A percentile compares a stretch with the other conserved stretches of the same genome.
These are phyloP conservation scores for Carollia perspicillata DNA, from an alignment of 2,113 vertebrate genomes.

Conservation along the genomic window DNA sequence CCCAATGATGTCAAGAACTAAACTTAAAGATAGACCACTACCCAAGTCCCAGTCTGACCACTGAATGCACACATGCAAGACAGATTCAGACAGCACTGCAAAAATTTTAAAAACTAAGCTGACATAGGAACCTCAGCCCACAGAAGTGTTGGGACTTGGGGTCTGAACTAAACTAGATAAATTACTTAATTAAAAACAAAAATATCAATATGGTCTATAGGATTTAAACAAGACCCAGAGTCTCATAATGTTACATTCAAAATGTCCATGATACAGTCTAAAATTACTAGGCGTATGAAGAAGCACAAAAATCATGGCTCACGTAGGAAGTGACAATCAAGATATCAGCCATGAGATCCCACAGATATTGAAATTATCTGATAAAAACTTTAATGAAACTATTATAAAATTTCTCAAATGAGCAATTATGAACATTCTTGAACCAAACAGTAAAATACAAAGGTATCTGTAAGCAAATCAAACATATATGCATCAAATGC, in stretches of 20 bases:
- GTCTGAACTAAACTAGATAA: background rate
- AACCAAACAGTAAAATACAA: background rate
- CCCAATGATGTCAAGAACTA: background rate
- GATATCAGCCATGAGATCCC: background rate
- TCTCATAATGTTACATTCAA: constrained; percentile 8
- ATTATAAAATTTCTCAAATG: background rate
- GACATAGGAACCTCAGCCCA: background rate
- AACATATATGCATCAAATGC: background rate
- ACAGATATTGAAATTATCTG: background rate
- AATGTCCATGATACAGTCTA: background rate
- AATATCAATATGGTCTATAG: background rate
- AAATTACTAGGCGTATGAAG: background rate
- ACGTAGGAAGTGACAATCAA: background rate
- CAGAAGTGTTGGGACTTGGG: background rate
- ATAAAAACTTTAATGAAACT: background rate
- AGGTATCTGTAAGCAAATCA: background rate
- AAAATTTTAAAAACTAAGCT: constrained; percentile 22
- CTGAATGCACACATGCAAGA: background rate
- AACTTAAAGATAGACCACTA: background rate
- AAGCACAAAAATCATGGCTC: background rate
- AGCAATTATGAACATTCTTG: background rate
- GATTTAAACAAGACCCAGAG: background rate
- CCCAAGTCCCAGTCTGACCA: background rate
- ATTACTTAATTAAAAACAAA: background rate
- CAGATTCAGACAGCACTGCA: background rate